Evolutionary conservation across 2,888 invertebrate species (phyloP).

Genomic region (Liopterus haemorrhoidalis): DNA sequence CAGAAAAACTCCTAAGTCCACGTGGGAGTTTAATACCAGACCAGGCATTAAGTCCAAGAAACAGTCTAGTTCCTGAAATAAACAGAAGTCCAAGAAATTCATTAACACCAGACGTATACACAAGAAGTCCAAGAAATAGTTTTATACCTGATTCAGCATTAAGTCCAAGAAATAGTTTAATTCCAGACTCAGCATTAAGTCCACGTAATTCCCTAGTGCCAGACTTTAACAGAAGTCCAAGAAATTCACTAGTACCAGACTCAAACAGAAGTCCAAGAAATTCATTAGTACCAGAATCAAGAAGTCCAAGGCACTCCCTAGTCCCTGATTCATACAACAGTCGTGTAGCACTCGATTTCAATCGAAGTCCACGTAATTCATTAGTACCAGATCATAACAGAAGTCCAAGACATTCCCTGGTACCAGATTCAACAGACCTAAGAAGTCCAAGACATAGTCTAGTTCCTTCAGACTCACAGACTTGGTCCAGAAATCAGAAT

Average conservation of each 20-base stretch:
- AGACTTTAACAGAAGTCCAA: slow-evolving; percentile 46
- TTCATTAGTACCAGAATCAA: slow-evolving; percentile 48
- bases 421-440: slow-evolving; percentile 51
- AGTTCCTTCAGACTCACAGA: slow-evolving; percentile 54
- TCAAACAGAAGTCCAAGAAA: slow-evolving; percentile 51
- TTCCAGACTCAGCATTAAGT: slow-evolving; percentile 46
- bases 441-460: slow-evolving; percentile 51
- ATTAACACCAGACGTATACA: slow-evolving; percentile 48
- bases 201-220: slow-evolving; percentile 55
- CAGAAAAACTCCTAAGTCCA: slow-evolving; percentile 43
- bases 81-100: slow-evolving; percentile 55
- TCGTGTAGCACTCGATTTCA: slow-evolving; percentile 27
- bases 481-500: slow-evolving; percentile 45
- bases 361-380: slow-evolving; percentile 54
- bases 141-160: slow-evolving; percentile 53
- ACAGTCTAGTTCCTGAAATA: slow-evolving; percentile 51
- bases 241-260: slow-evolving; percentile 53
- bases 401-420: slow-evolving; percentile 57
- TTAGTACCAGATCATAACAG: slow-evolving; percentile 41
- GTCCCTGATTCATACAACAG: slow-evolving; percentile 53
- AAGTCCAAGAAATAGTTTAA: slow-evolving; percentile 44
- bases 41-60: slow-evolving; percentile 53
- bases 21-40: slow-evolving; percentile 54
- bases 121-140: slow-evolving; percentile 57
- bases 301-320: slow-evolving; percentile 56